Evolutionary conservation across 2,888 invertebrate genomes (phyloP).

Genomic region (Lottia gigantea): DNA sequence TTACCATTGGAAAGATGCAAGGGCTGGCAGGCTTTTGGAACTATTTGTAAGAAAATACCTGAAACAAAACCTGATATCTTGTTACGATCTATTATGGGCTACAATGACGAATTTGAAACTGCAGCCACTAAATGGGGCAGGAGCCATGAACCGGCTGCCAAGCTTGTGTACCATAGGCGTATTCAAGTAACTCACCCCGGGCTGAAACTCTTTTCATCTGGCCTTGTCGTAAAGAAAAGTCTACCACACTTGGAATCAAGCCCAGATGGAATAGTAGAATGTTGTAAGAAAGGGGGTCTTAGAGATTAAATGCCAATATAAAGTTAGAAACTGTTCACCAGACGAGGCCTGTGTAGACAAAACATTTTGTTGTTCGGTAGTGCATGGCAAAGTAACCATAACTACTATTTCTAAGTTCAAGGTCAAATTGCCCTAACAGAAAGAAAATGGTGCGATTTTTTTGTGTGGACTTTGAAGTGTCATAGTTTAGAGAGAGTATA

Average conservation of each 20-base stretch:
- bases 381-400: not conserved
- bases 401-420: conserved; percentile 23
- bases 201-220: not conserved
- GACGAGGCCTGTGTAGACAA: not conserved
- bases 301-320: conserved; percentile 22
- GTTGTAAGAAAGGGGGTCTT: conserved; percentile 22
- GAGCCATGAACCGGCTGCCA: not conserved
- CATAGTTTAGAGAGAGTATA: conserved; percentile 15
- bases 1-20: too few species aligned
- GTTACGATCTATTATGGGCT: not conserved
- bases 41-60: not conserved
- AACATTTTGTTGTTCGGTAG: not conserved
- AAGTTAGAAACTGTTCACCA: not conserved
- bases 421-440: conserved; percentile 21
- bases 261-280: conserved; percentile 23
- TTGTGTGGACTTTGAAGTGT: conserved; percentile 12
- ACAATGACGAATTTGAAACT: not conserved
- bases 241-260: conserved; percentile 20
- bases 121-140: not conserved
- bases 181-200: not conserved
- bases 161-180: not conserved
- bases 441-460: conserved; percentile 20
- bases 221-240: conserved; percentile 7
- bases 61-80: not conserved
- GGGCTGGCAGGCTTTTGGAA: too few species aligned